Base-by-base conservation (phyloP, 2,113 vertebrate species). In the Petroica traversi region DNA sequence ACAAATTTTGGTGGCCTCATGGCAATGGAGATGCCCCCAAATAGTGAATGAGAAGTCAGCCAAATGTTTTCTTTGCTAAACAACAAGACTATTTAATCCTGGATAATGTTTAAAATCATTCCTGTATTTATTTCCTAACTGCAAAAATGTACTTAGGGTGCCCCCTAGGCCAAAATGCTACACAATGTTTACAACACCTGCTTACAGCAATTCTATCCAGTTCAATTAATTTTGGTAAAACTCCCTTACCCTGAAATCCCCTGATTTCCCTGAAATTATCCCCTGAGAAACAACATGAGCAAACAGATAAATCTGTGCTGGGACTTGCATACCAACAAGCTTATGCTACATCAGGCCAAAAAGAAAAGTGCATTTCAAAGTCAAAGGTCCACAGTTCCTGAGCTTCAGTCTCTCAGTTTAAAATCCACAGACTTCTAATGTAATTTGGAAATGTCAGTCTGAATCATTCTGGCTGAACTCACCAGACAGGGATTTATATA, bases 91-190 rank as follows among this genome's bases (percentile, higher is more conserved):
- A 7, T 49, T 92, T 2, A 2, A 22, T 59, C 33, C 64, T 34
- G 18, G 29, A 52, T 45, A 74, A 43, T 5, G 34, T 88, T 93
- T 67, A 23, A 83, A 90, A 52, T 49, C 4, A 34, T 88, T 72
- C 25, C 33, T 85, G 11, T 58, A 79, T 68, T 89, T 92, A 40
- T 61, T 80, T 85, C 24, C 87, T 63, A 67, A 48, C 59, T 64
- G n/a, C 34, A 96, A 95, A 93, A 91, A 84, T 81, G 85, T 93
- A 96, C 82, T 73, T 96, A 95, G 95, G 85, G 90, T 97, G 96
- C 93, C 94, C 94, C 78, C 95, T 96, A 97, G 92, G 75, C 82
- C 89, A 96, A 93, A 93, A 93, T n/a, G 45, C 52, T 80, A 69
- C 52, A 67, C 33, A 64, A 34, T 61, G 62, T 90, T 89, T 88